Percentiles rank a stretch among this genome's conserved stretches.
Conservation (phyloP, 2,888 invertebrate species). For the Xylocampa areola region DNA sequence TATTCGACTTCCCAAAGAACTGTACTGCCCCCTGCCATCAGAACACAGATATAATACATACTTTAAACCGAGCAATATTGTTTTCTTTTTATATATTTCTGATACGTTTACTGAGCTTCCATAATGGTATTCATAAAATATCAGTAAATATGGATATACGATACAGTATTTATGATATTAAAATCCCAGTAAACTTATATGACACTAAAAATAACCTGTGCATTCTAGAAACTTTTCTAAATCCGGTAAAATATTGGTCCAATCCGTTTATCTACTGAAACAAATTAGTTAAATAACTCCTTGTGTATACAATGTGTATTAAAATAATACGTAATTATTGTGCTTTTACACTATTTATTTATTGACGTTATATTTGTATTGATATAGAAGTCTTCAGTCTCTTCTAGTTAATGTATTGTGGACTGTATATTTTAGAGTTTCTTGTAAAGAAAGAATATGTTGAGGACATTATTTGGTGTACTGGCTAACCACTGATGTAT, state of each 20-base stretch:
- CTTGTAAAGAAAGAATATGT: conserved; percentile 69
- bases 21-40: not conserved
- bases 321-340: conserved; percentile 71
- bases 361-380: conserved; percentile 82
- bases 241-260: not conserved
- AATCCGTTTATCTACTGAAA: conserved; percentile 13
- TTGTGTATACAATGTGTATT: conserved; percentile 52
- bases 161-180: conserved; percentile 12
- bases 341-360: conserved; percentile 83
- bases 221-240: not conserved
- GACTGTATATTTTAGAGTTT: conserved; percentile 64
- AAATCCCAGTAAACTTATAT: conserved; percentile 2
- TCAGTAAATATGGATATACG: conserved; percentile 22
- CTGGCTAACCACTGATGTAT: conserved; percentile 62
- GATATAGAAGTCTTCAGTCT: conserved; percentile 70
- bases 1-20: not conserved
- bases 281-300: conserved; percentile 13
- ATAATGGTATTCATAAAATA: conserved; percentile 6
- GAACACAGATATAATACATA: conserved; percentile 5
- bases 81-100: conserved; percentile 5
- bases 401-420: conserved; percentile 53
- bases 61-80: conserved; percentile 6
- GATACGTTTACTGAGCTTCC: conserved; percentile 6
- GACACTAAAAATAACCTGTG: not conserved
- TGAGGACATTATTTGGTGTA: conserved; percentile 62